Base-by-base conservation (phyloP, 2,888 invertebrate species). In the Torymus aiolomorphi region DNA sequence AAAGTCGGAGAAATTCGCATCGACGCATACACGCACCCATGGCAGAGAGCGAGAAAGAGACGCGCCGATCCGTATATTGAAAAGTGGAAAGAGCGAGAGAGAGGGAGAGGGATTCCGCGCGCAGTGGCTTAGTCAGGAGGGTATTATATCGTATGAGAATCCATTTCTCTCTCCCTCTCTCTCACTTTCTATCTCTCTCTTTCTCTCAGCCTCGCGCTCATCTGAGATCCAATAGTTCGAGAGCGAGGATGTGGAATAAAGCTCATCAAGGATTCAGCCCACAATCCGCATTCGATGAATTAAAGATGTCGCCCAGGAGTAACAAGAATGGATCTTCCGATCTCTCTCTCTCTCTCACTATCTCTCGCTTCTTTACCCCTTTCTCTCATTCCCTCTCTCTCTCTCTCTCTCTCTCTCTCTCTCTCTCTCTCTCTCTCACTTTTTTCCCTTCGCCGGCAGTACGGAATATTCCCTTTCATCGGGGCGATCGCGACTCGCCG, bases 221-320 rank as follows among this genome's bases (percentile, higher is more conserved):
- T 89, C 88, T 59, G 20, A 62, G 24, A 88, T 89, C 88, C 88
- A 87, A 89, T 89, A 89, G 88, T 87, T 90, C 84, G 86, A 86
- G 86, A 87, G 87, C 87, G 87, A 86, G 87, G 88, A 89, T 88
- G 88, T 89, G 90, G 88, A 89, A 89, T 89, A 88, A 89, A 89
- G 87, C 89, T 90, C 89, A 89, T 90, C 88, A 88, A 85, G 86
- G 86, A 89, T 89, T 89, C 90, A 89, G 86, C 84, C 89, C 87
- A 87, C 89, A 88, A 89, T 88, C 89, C 89, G 89, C 87, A 89
- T 88, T 89, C 88, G 88, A 89, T 89, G 89, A 89, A 89, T 90
- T 90, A 90, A 90, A 89, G 90, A 90, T 89, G 88, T 89, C 89
- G 84, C 71, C 86, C 86, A 83, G 84, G 85, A 88, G 88, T 89